These are phyloP conservation scores for Scaeva pyrastri DNA, from an alignment of 2,888 invertebrate species.

Conservation along the genomic window DNA sequence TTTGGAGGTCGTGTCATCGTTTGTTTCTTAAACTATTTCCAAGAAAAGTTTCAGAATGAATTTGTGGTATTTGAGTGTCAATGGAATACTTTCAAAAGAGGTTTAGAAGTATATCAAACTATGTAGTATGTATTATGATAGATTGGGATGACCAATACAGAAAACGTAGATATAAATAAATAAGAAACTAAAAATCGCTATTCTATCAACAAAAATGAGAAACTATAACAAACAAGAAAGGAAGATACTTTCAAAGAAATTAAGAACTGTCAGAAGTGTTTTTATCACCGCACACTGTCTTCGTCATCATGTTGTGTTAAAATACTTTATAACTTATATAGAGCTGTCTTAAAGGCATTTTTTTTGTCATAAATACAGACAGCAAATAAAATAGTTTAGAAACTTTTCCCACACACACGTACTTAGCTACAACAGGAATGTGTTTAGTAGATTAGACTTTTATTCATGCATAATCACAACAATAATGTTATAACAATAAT, in stretches of 20 bases:
- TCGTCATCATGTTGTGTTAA: conserved; percentile 2
- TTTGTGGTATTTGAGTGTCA: no score
- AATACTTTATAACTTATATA: background rate
- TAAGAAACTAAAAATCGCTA: background rate
- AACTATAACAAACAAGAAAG: conserved; percentile 5
- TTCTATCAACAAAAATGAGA: background rate
- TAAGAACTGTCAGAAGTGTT: conserved; percentile 48
- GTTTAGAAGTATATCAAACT: no score
- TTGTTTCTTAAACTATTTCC: no score
- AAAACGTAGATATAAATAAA: background rate
- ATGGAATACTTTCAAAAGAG: no score
- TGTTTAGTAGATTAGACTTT: background rate
- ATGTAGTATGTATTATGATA: no score
- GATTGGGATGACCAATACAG: background rate
- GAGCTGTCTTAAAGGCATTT: background rate
- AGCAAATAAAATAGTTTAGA: conserved; percentile 7
- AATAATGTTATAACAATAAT: background rate
- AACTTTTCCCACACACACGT: conserved; percentile 4
- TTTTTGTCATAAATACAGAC: background rate
- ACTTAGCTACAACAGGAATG: background rate
- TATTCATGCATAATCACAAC: background rate
- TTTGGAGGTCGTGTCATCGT: no score
- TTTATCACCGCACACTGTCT: conserved; percentile 25
- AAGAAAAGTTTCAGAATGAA: no score
- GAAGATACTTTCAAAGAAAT: conserved; percentile 42